Evolutionary conservation across 2,113 vertebrate species (phyloP).

Genomic region (Leptodactylus fuscus): DNA sequence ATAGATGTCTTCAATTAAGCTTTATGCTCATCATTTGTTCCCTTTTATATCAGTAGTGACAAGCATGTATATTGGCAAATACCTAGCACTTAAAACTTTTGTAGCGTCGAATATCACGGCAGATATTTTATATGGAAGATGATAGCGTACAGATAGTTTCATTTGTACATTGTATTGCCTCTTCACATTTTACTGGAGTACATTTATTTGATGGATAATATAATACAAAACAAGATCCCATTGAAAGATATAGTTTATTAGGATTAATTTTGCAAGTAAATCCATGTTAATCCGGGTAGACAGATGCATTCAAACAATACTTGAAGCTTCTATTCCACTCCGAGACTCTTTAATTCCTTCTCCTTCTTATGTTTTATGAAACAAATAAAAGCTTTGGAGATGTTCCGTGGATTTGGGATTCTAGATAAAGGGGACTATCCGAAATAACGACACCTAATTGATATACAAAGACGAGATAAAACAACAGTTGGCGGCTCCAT

Average conservation of each 20-base stretch:
- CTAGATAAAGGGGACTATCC: background rate
- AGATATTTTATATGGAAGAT: constrained; percentile 58
- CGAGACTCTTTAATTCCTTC: constrained; percentile 11
- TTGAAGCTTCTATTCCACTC: background rate
- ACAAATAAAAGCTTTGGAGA: constrained; percentile 27
- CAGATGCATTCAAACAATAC: constrained; percentile 45
- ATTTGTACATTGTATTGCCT: constrained; percentile 56
- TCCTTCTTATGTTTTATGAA: constrained; percentile 15
- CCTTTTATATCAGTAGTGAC: constrained; percentile 54
- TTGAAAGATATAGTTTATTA: constrained; percentile 53
- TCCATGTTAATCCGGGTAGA: constrained; percentile 50
- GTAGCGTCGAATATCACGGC: constrained; percentile 53
- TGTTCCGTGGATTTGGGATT: constrained; percentile 18
- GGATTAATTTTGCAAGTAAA: constrained; percentile 54
- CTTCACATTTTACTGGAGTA: constrained; percentile 56
- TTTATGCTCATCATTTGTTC: constrained; percentile 27
- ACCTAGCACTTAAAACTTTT: constrained; percentile 65
- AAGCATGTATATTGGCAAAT: constrained; percentile 59
- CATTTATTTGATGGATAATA: constrained; percentile 53
- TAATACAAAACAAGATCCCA: constrained; percentile 55
- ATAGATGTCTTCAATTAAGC: constrained; percentile 62
- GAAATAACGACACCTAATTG: constrained; percentile 35
- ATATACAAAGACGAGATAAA: background rate
- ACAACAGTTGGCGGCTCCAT: background rate
- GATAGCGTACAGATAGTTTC: constrained; percentile 64